phyloP scores from a whole-genome alignment of 2,113 vertebrate species.

The Oceanodroma tethys region DNA sequence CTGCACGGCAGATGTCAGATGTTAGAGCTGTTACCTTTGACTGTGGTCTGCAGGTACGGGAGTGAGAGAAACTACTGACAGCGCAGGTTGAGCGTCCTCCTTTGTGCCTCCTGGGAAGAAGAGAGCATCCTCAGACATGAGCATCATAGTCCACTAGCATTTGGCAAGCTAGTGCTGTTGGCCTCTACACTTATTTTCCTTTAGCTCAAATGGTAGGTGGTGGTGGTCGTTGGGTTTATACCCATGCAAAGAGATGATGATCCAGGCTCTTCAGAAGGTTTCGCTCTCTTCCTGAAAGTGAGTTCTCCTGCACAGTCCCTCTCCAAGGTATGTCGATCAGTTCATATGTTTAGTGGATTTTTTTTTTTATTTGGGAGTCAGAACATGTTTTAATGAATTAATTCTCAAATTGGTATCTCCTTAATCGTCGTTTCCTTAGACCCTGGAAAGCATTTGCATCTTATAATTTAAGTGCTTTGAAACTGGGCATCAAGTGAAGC shows the following conservation, averaged over 20 bases:
- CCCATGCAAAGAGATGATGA: not conserved
- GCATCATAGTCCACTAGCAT: not conserved
- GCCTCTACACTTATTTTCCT: not conserved
- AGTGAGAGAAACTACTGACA: accelerated
- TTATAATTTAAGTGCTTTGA: conserved; percentile 7
- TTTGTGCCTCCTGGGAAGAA: not conserved
- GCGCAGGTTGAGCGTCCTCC: not conserved
- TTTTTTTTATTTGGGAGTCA: not conserved
- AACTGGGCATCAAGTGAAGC: not conserved
- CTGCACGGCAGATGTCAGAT: not conserved
- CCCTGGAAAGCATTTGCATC: not conserved
- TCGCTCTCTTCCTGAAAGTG: not conserved
- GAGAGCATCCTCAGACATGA: not conserved
- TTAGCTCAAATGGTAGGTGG: not conserved
- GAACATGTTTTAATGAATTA: not conserved
- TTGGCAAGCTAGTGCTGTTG: not conserved
- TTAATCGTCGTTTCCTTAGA: not conserved
- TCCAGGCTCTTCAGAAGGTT: not conserved
- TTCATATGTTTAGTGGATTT: not conserved
- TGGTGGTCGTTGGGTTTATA: not conserved
- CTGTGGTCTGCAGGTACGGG: not conserved
- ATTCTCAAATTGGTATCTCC: not conserved
- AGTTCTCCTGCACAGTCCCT: not conserved
- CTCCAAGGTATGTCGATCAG: not conserved
- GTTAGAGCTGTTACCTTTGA: not conserved